Evolutionary conservation across 2,888 invertebrate genomes (phyloP).

Genomic region (Torymus auratus): DNA sequence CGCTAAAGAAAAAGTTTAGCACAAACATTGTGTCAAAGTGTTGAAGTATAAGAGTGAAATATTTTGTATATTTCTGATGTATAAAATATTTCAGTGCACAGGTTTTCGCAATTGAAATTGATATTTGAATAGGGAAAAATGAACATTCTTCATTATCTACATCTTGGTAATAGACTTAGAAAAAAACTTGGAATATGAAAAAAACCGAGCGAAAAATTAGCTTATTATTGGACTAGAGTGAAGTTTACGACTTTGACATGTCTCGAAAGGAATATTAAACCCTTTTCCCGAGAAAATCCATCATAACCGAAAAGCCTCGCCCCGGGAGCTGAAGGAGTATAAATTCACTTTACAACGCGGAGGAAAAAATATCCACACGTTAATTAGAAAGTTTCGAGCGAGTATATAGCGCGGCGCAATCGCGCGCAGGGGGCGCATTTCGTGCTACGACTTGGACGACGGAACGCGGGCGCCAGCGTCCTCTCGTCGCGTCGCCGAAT

Average conservation of each 20-base stretch:
- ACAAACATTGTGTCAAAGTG: too few species aligned
- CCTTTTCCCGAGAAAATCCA: conserved; percentile 27
- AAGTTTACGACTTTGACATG: background rate
- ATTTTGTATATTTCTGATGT: too few species aligned
- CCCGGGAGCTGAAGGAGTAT: conserved; percentile 6
- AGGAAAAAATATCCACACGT: conserved; percentile 18
- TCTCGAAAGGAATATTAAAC: background rate
- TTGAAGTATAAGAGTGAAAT: too few species aligned
- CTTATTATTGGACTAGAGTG: too few species aligned
- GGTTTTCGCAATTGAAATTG: too few species aligned
- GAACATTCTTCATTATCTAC: too few species aligned
- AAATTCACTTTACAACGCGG: conserved; percentile 14
- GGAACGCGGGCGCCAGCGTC: background rate
- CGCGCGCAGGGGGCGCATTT: conserved; percentile 6
- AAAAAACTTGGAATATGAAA: too few species aligned
- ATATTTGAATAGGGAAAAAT: too few species aligned
- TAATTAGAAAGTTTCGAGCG: conserved; percentile 54
- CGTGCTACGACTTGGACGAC: conserved; percentile 3
- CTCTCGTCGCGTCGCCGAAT: conserved; percentile 29
- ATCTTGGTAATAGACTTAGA: too few species aligned
- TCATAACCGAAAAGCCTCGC: conserved; percentile 25
- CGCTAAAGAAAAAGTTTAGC: too few species aligned
- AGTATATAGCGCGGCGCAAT: background rate
- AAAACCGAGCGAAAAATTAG: too few species aligned
- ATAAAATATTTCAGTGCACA: too few species aligned